phyloP scores from a whole-genome alignment of 2,797 vertebrate genomes.

The Tenualosa ilisha region DNA sequence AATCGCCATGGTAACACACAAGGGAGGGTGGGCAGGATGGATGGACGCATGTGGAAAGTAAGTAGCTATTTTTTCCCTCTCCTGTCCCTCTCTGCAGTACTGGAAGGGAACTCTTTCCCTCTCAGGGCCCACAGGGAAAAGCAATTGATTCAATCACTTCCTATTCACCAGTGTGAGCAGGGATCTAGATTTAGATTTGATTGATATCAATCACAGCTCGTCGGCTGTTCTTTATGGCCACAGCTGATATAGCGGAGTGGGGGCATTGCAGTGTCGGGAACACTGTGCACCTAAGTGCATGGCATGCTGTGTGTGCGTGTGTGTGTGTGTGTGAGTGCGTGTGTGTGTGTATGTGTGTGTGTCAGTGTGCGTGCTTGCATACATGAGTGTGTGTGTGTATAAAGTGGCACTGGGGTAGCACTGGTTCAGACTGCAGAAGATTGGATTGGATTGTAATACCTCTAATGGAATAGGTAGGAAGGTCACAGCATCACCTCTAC shows the following conservation, averaged over 20 bases:
- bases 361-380: slow-evolving; percentile 34
- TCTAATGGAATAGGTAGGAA: slow-evolving; percentile 61
- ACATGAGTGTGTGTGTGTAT: slow-evolving; percentile 23
- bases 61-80: not conserved
- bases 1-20: not conserved
- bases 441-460: slow-evolving; percentile 62
- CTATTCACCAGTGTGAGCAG: slow-evolving; percentile 57
- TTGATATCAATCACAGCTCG: slow-evolving; percentile 55
- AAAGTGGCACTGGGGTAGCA: slow-evolving; percentile 19
- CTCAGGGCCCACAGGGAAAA: slow-evolving; percentile 48
- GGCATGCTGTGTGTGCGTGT: not conserved
- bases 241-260: not conserved
- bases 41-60: not conserved
- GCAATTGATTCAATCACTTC: slow-evolving; percentile 56
- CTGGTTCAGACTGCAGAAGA: slow-evolving; percentile 33
- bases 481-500: slow-evolving; percentile 59
- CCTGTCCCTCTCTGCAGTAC: not conserved
- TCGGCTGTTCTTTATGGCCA: slow-evolving; percentile 22
- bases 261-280: not conserved
- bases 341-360: not conserved
- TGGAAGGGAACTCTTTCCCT: not conserved
- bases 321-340: slow-evolving; percentile 3
- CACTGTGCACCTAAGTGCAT: not conserved
- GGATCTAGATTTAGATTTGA: slow-evolving; percentile 60
- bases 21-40: not conserved